These are phyloP conservation scores for Empidonax alnorum DNA, from an alignment of 2,113 vertebrate genomes.

Conservation along the genomic window DNA sequence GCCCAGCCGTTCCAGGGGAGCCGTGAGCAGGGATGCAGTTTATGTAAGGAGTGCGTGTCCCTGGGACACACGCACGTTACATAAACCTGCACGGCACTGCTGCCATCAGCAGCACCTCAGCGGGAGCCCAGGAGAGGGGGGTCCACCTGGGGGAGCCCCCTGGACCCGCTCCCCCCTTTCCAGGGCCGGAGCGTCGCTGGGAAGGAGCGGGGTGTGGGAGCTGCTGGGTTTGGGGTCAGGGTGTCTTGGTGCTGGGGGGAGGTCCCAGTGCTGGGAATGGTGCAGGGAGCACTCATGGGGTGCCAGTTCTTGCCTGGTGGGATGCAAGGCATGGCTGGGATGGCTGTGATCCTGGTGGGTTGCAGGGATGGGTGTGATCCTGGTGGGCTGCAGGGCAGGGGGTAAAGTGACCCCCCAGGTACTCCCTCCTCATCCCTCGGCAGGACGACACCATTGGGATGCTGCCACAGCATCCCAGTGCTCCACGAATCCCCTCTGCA, in stretches of 20 bases:
- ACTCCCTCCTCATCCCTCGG: accelerated
- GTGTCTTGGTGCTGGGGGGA: not conserved
- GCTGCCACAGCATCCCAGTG: accelerated
- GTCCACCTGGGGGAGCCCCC: not conserved
- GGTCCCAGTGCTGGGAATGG: not conserved
- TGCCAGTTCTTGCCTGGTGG: accelerated
- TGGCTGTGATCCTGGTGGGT: not conserved
- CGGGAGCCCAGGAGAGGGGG: not conserved
- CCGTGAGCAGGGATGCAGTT: not conserved
- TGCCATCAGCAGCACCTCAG: not conserved
- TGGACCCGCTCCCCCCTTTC: accelerated
- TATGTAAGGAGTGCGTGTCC: not conserved
- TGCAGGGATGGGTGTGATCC: not conserved
- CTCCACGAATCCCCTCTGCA: accelerated
- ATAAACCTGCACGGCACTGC: not conserved
- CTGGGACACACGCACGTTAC: not conserved
- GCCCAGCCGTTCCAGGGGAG: not conserved
- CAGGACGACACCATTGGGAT: accelerated
- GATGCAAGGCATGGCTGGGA: not conserved
- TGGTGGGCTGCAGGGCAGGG: not conserved
- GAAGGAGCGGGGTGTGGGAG: accelerated
- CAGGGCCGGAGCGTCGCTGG: not conserved
- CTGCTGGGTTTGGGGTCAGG: not conserved
- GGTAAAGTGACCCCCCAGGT: accelerated
- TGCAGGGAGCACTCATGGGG: accelerated